Percentiles rank a stretch among this genome's conserved stretches.
Conservation (phyloP, 2,113 vertebrate species). For the Austrofundulus limnaeus region DNA sequence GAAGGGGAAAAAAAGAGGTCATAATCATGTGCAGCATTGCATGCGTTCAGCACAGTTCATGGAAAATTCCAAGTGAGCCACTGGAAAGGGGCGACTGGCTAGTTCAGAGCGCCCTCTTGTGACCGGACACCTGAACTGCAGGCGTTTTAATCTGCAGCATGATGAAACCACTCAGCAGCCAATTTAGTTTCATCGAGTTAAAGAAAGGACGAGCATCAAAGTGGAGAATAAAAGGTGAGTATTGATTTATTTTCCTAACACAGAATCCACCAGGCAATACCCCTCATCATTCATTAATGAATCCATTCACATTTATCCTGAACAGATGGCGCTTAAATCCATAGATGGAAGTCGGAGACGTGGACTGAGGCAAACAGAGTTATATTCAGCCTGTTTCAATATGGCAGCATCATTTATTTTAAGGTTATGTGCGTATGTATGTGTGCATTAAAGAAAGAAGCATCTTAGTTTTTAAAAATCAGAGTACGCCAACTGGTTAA, state of each 20-base stretch:
- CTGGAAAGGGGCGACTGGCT: not conserved
- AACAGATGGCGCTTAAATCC: constrained; percentile 53
- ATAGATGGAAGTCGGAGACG: constrained; percentile 33
- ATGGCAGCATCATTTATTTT: constrained; percentile 2
- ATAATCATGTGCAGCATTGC: constrained; percentile 59
- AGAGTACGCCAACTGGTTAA: not conserved
- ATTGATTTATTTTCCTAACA: constrained; percentile 43
- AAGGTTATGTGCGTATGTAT: not conserved
- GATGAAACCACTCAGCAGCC: constrained; percentile 40
- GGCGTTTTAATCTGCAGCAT: not conserved
- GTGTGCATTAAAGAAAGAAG: not conserved
- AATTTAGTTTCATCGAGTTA: constrained; percentile 45
- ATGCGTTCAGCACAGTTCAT: constrained; percentile 54
- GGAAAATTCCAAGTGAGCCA: constrained; percentile 74
- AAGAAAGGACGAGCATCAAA: constrained; percentile 39
- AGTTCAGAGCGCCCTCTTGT: constrained; percentile 53
- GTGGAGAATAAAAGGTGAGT: constrained; percentile 45
- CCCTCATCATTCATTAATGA: constrained; percentile 56
- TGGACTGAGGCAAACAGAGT: constrained; percentile 14
- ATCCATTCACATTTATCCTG: constrained; percentile 62
- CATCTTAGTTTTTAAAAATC: not conserved
- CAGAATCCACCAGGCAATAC: constrained; percentile 28
- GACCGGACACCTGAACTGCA: constrained; percentile 39
- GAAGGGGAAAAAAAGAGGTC: constrained; percentile 54
- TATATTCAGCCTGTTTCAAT: constrained; percentile 11